Base-by-base conservation (phyloP, 35 echinoderm and acorn worm genomes). In the Diadema setosum region DNA sequence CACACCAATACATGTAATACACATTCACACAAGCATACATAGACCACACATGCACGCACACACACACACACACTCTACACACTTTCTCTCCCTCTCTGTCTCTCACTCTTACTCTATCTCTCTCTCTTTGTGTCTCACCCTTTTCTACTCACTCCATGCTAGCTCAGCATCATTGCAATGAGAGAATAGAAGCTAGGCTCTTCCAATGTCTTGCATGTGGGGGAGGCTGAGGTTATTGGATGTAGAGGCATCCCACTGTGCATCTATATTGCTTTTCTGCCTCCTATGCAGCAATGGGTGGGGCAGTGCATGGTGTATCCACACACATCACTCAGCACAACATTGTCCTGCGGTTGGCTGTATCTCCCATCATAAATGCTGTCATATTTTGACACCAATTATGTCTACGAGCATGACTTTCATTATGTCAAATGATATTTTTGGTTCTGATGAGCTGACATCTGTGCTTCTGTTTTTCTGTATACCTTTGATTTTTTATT, bases 221-320 rank as follows among this genome's bases (percentile, higher is more conserved):
- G 73, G 73, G 40, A 78, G 73, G 73, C n/a, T 78, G 35, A 78
- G 73, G 35, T 78, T 78, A 78, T 78, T 78, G 63, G 37, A 67
- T 34, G 63, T 26, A 67, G 63, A 26, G 37, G 63, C 21, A 33
- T 67, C 63, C 63, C 30, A 34, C 63, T 67, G 63, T 12, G 63
- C 37, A 33, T 67, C 37, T 33, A 67, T 67, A 67, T 67, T 67
- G 63, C 63, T 31, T 67, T 67, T 55, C 37, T 2, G 63, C 63
- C 18, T 33, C 12, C 63, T 33, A 33, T 34, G 12, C 63, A 67
- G 8, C 6, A n/a, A 33, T 34, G 63, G 63, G 63, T 67, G 63
- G 63, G 63, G 63, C 30, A 2, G 8, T 67, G 26, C 63, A 32
- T 67, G 26, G 63, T 1, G 37, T 15, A 32, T 26, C 63, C 20